phyloP scores from a whole-genome alignment of 2,888 invertebrate genomes.

The Merodon equestris region DNA sequence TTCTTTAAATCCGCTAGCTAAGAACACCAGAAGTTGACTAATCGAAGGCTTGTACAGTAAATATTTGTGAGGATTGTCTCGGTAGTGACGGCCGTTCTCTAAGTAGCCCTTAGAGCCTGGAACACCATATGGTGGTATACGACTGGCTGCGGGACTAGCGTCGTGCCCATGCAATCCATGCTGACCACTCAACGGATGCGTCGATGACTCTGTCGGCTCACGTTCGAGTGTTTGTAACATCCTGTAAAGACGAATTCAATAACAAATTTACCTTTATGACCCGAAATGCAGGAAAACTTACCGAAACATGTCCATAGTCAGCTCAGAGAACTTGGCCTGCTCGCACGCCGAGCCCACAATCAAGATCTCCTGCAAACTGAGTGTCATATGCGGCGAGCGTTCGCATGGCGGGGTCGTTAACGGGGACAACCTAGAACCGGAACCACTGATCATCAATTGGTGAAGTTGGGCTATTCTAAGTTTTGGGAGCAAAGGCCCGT shows the following conservation, averaged over 20 bases:
- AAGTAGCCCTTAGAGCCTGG: conserved; percentile 81
- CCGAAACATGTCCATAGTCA: conserved; percentile 97
- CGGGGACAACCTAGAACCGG: conserved; percentile 86
- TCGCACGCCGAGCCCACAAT: conserved; percentile 96
- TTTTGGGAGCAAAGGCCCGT: conserved; percentile 78
- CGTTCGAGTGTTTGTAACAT: conserved; percentile 97
- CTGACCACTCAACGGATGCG: conserved; percentile 82
- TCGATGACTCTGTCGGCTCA: conserved; percentile 91
- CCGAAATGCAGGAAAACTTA: conserved; percentile 58
- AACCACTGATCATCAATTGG: conserved; percentile 78
- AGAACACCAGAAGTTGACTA: conserved; percentile 94
- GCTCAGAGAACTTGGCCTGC: conserved; percentile 97
- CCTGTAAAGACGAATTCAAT: conserved; percentile 77
- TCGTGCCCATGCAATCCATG: conserved; percentile 79
- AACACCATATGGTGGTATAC: conserved; percentile 80
- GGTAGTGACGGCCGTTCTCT: conserved; percentile 86
- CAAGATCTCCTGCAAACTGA: conserved; percentile 94
- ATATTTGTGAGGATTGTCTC: conserved; percentile 98
- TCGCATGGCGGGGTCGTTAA: conserved; percentile 93
- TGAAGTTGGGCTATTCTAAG: conserved; percentile 78
- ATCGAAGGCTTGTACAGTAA: conserved; percentile 96
- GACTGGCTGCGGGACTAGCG: conserved; percentile 79
- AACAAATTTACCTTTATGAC: neutral
- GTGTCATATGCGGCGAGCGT: conserved; percentile 90
- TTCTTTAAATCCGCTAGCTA: conserved; percentile 95